Base-by-base conservation (phyloP, 2,888 invertebrate species). In the Xestia ashworthii region DNA sequence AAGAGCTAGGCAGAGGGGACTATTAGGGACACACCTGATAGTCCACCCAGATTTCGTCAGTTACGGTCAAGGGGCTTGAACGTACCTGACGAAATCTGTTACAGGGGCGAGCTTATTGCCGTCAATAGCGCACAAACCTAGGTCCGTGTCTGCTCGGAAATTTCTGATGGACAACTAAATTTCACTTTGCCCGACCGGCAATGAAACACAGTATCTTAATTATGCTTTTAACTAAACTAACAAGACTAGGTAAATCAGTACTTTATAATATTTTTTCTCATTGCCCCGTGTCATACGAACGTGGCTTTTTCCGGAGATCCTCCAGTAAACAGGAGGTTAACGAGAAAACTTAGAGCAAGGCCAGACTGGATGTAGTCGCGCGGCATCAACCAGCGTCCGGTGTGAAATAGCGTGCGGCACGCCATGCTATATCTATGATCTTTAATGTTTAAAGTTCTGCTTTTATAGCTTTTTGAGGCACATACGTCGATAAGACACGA, bases 301-400 rank as follows among this genome's bases (percentile, higher is more conserved):
- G 76, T 77, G n/a, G 48, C 58, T 62, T 66, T 81, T 74, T 55
- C 66, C 67, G 44, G 46, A 81, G 73, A 81, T 84, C 78, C 77
- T 79, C 41, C 46, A 84, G 81, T 77, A 82, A 89, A 87, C 76
- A 82, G 69, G 76, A 78, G 73, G 77, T 83, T 88, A 89, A 88
- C 88, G 88, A 89, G 87, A 89, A 89, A 88, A 89, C 89, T 89
- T 87, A 78, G 74, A 58, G 68, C 72, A 82, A 84, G 72, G 78
- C 70, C 76, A 77, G 71, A 80, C 62, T 68, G 55, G 46, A 78
- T 72, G 50, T 67, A 69, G 74, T 58, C 50, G 60, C 41, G 72
- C 48, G 62, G 68, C 74, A 82, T 87, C 78, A 82, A 58, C 19
- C 66, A 66, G 60, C 76, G 78, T 85, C 87, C 89, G 82, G 82